Evolutionary conservation across 2,113 vertebrate species (phyloP).

Genomic region (Tragelaphus buxtoni): DNA sequence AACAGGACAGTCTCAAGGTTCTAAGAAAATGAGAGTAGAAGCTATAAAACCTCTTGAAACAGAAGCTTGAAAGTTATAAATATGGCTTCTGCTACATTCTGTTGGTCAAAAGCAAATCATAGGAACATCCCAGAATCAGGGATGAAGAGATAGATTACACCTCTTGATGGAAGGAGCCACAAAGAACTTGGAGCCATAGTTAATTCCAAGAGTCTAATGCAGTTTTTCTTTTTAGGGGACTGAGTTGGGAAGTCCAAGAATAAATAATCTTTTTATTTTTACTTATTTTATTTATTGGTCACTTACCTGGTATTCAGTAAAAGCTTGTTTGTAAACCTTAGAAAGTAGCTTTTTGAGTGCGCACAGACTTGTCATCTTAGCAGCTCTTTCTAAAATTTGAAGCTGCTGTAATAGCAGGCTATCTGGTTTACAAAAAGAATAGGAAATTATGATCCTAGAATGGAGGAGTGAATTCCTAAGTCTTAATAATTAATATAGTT

Average conservation of each 20-base stretch:
- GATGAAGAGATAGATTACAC: background rate
- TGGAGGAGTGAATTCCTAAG: background rate
- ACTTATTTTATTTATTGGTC: background rate
- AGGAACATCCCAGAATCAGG: background rate
- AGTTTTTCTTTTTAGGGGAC: background rate
- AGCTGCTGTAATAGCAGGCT: background rate
- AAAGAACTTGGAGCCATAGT: background rate
- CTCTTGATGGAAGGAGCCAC: background rate
- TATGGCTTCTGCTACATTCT: background rate
- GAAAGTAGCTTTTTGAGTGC: background rate
- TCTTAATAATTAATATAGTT: background rate
- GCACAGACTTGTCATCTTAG: background rate
- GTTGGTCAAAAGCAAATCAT: background rate
- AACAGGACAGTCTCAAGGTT: background rate
- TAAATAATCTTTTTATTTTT: constrained; percentile 14
- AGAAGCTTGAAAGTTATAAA: background rate
- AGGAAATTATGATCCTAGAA: constrained; percentile 4
- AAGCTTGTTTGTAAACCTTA: background rate
- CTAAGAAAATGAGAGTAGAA: background rate
- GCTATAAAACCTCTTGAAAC: background rate
- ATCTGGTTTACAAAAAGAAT: background rate
- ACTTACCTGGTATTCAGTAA: constrained; percentile 16
- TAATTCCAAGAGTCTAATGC: background rate
- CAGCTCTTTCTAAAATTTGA: constrained; percentile 30
- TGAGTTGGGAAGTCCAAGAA: background rate